A percentile compares a stretch with the other conserved stretches of the same genome.
Evolutionary conservation across 2,113 vertebrate genomes (phyloP).

Genomic region (Elephantulus edwardii): DNA sequence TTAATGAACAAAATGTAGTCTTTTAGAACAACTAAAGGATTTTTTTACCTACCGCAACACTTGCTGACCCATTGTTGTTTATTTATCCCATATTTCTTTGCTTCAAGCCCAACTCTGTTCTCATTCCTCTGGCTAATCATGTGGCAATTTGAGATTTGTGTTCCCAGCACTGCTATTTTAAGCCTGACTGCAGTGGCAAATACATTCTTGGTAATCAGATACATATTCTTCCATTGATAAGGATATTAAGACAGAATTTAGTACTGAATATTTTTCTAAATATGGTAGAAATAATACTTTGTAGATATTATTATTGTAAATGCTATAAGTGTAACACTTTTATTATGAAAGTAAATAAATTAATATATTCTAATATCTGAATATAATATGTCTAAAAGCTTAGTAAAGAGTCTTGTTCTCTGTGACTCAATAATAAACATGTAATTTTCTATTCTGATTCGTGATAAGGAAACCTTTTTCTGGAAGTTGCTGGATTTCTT

Average conservation of each 20-base stretch:
- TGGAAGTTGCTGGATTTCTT: neutral
- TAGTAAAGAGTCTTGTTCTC: neutral
- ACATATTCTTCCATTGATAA: neutral
- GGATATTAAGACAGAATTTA: neutral
- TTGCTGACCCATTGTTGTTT: neutral
- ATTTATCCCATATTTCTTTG: neutral
- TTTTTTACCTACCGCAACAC: neutral
- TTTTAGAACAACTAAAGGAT: neutral
- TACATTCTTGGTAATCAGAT: neutral
- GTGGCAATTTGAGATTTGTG: neutral
- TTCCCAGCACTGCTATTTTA: neutral
- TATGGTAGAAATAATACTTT: neutral
- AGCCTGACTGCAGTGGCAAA: neutral
- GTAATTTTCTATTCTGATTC: neutral
- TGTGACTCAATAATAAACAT: neutral
- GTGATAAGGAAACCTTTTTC: neutral
- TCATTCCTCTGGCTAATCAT: neutral
- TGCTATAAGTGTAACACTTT: neutral
- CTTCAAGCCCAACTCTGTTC: neutral
- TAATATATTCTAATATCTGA: neutral
- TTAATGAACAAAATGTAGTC: neutral
- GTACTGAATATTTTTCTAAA: neutral
- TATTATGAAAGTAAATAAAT: neutral
- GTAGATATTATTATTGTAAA: neutral
- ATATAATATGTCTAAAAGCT: neutral